Base-by-base conservation (phyloP, 2,113 vertebrate species). In the Lampris incognitus region DNA sequence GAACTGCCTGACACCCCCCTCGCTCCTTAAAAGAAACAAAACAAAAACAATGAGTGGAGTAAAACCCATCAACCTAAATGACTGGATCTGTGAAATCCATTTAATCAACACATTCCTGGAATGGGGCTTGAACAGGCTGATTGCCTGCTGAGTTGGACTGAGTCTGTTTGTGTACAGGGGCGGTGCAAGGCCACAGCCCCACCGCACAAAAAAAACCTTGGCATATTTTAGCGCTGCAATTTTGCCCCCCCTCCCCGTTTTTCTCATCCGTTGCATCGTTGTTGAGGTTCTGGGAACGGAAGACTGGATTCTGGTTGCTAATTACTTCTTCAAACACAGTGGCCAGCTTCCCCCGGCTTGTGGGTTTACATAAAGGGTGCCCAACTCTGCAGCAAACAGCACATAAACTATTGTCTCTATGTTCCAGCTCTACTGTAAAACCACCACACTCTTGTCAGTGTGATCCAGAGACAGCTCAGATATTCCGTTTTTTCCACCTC, bases 141-240 rank as follows among this genome's bases (percentile, higher is more conserved):
- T 65, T 84, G 83, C 69, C 76, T 78, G 63, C 44, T 69, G 81
- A 83, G 87, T 1, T 5, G 69, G 66, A 87, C 87, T 82, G 74
- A 83, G 87, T 89, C 77, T 89, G 86, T 87, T 91, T 89, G 80
- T 77, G 76, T 79, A 82, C 66, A 78, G 66, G 78, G 79, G 76
- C 59, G 81, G 81, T 63, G 87, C 8, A 24, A 86, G 72, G 66
- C 89, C 86, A 44, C 87, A 88, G 85, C 85, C 60, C 72, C 69
- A 72, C 87, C 84, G 84, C 89, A 92, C 84, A 72, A 84, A 88
- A 84, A 88, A 92, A 86, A 83, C 81, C 89, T 88, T 73, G 85
- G 74, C 82, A 85, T 80, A 90, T 89, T 91, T 91, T 87, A 86
- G 83, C 61, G 73, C 85, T 87, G 80, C 74, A 89, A 85, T 91